A percentile compares a stretch with the other conserved stretches of the same genome.
These are phyloP conservation scores for Poecilia wingei DNA, from an alignment of 2,797 vertebrate genomes.

Conservation along the genomic window DNA sequence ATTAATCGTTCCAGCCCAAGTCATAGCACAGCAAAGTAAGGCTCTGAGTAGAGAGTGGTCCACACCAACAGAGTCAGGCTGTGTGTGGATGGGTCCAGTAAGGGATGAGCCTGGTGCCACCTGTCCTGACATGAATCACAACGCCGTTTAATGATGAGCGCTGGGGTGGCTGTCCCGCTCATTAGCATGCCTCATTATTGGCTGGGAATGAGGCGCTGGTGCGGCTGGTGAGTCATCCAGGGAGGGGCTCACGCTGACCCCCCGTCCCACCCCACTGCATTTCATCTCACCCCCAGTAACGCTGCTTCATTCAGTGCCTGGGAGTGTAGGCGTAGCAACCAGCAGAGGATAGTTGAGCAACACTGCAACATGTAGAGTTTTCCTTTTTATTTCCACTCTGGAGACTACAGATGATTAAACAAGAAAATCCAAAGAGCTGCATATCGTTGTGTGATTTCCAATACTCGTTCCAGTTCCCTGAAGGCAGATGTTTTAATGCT, in stretches of 20 bases:
- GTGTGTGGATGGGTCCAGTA: not conserved
- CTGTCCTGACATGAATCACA: conserved; percentile 64
- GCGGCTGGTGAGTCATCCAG: conserved; percentile 78
- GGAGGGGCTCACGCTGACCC: conserved; percentile 60
- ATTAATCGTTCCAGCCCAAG: too few species aligned
- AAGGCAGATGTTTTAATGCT: conserved; percentile 71
- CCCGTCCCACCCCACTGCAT: not conserved
- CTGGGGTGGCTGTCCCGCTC: conserved; percentile 77
- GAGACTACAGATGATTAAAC: conserved; percentile 67
- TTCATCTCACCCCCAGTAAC: conserved; percentile 18
- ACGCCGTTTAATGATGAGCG: conserved; percentile 71
- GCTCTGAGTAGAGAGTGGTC: not conserved
- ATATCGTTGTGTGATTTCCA: conserved; percentile 61
- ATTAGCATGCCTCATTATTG: conserved; percentile 84
- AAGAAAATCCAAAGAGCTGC: conserved; percentile 53
- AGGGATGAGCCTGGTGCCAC: not conserved
- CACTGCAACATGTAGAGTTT: conserved; percentile 49
- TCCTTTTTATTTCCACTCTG: conserved; percentile 58
- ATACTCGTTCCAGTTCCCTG: conserved; percentile 50
- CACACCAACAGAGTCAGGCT: not conserved
- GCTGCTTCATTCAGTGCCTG: conserved; percentile 45
- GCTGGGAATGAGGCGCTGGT: conserved; percentile 82
- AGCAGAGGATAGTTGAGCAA: conserved; percentile 29
- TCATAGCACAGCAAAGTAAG: not conserved
- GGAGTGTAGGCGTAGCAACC: conserved; percentile 23